Evolutionary conservation across 2,797 vertebrate species (phyloP).

Genomic region (Trachops cirrhosus): DNA sequence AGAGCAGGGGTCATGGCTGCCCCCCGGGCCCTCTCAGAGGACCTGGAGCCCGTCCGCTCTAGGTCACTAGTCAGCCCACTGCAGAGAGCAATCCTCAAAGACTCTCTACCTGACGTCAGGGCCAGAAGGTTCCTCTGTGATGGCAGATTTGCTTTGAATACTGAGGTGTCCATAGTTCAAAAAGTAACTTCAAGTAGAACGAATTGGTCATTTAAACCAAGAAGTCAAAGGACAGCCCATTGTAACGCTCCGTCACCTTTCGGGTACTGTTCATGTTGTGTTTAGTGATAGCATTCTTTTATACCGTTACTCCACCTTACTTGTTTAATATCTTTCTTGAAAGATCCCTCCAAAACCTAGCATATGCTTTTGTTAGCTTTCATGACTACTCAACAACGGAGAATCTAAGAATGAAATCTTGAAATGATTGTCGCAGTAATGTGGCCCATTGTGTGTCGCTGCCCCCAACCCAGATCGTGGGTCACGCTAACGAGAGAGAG

Average conservation of each 20-base stretch:
- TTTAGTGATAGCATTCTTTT: background rate
- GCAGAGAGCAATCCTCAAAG: constrained; percentile 15
- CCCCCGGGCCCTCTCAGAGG: constrained; percentile 19
- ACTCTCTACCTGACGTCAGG: constrained; percentile 15
- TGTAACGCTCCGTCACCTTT: background rate
- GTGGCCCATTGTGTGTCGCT: background rate
- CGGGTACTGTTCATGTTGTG: background rate
- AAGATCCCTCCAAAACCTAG: background rate
- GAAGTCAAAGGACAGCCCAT: background rate
- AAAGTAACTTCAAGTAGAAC: constrained; percentile 36
- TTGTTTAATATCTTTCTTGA: constrained; percentile 16
- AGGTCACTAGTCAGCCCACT: background rate
- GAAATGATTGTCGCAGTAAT: background rate
- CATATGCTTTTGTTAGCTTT: background rate
- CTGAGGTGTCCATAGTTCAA: background rate
- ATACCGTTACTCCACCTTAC: background rate
- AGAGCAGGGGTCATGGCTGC: constrained; percentile 9
- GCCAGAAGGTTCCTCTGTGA: constrained; percentile 44
- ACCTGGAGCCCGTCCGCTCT: background rate
- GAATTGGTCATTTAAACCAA: background rate
- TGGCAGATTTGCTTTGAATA: constrained; percentile 54
- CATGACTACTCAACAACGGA: background rate
- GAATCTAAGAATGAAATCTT: background rate
- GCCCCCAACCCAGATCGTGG: background rate
- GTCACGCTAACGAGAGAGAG: background rate